Evolutionary conservation across 2,888 invertebrate genomes (phyloP).

Genomic region (Sminthurinus aureus): DNA sequence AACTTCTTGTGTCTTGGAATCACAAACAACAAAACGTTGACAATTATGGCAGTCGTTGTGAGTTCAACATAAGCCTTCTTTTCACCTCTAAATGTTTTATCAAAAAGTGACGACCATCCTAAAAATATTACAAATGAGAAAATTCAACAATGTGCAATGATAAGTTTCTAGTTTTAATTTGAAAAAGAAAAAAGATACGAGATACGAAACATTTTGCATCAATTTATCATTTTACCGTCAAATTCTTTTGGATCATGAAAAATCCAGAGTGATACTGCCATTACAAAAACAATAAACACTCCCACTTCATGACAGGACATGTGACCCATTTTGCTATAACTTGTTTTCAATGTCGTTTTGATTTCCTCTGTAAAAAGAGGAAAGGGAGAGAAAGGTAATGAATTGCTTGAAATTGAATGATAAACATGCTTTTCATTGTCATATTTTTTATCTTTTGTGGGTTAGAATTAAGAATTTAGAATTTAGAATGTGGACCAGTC

Average conservation of each 20-base stretch:
- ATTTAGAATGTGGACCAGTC: too few species aligned
- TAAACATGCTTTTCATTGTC: too few species aligned
- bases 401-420: too few species aligned
- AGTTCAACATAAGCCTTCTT: neutral
- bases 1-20: conserved; percentile 13
- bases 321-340: conserved; percentile 6
- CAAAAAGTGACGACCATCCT: too few species aligned
- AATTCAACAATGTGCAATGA: too few species aligned
- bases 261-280: conserved; percentile 10
- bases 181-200: too few species aligned
- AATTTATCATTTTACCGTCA: too few species aligned
- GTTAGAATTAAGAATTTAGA: neutral
- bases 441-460: neutral
- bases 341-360: neutral
- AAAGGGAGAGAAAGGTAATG: too few species aligned
- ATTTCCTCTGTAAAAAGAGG: neutral
- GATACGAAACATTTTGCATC: too few species aligned
- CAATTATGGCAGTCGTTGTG: neutral
- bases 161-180: too few species aligned
- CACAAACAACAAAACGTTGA: neutral
- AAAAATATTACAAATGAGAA: too few species aligned
- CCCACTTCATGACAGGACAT: conserved; percentile 22
- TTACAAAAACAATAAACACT: neutral
- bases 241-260: conserved; percentile 30
- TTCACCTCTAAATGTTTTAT: neutral